Evolutionary conservation across 2,888 invertebrate species (phyloP).

Genomic region (Cephalotes varians): DNA sequence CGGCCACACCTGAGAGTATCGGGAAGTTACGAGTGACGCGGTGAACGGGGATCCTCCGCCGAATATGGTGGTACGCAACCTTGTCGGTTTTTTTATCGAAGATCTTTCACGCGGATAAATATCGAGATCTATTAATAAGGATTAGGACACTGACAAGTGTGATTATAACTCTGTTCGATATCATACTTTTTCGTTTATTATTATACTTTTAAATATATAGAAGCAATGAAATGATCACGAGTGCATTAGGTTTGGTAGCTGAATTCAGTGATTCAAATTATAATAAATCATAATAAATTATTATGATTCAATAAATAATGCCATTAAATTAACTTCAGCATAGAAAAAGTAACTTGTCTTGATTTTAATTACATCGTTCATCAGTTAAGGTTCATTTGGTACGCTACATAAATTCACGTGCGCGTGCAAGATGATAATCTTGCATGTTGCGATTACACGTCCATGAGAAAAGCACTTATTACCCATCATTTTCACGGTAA

Average conservation of each 20-base stretch:
- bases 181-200: background rate
- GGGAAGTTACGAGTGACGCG: slow-evolving; percentile 25
- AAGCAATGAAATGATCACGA: background rate
- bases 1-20: slow-evolving; percentile 23
- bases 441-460: background rate
- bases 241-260: too few species aligned
- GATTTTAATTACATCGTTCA: background rate
- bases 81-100: slow-evolving; percentile 5
- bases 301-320: too few species aligned
- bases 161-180: background rate
- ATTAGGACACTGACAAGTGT: background rate
- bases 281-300: too few species aligned
- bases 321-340: background rate
- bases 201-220: background rate
- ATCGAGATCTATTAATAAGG: background rate
- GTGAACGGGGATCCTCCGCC: background rate
- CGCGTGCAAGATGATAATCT: background rate
- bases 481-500: slow-evolving; percentile 27
- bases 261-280: background rate
- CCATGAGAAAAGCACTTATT: background rate
- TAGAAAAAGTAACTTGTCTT: background rate
- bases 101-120: background rate
- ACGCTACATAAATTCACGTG: background rate
- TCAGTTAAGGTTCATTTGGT: background rate
- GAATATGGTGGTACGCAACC: background rate